Base-by-base conservation (phyloP, 2,113 vertebrate genomes). In the Hucho hucho region DNA sequence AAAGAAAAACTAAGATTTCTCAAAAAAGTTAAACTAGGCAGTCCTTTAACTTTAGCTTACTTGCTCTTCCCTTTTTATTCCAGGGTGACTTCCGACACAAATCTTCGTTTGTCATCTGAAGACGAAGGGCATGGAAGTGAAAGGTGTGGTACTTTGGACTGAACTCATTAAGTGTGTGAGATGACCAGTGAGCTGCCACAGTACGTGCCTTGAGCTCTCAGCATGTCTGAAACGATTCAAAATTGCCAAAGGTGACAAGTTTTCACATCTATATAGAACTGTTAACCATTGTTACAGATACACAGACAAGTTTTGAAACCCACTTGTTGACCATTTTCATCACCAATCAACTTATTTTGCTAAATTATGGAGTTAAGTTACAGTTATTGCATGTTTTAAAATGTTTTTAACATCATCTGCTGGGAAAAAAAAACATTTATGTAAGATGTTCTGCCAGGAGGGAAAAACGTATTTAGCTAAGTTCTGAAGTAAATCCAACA, bases 61-160 rank as follows among this genome's bases (percentile, higher is more conserved):
- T 53, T 43, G n/a, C n/a, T 16, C 7, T 81, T 59, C 28, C 4
- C 68, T 73, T 75, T 32, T 72, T 53, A 47, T 25, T 24, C 90
- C 90, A 99, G 97, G 97, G 97, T 0, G 95, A 98, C 90, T 98
- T 99, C 93, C 94, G 97, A 86, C 97, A 99, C 92, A 99, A 99
- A 89, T 98, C 97, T 1, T 99, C 97, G 0, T 99, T 99, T n/a
- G 95, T 99, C 89, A 98, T 99, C 85, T 98, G 92, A 96, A 69
- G 86, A 77, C 59, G 82, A 78, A 28, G 81, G 74, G 72, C 18
- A 61, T 22, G 58, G 58, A 61, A 67, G 49, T 83, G 14, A 79
- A 46, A 72, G 84, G 82, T 78, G 79, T 87, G 89, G 91, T 90
- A 91, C 89, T 93, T 93, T 78, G 75, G 72, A 84, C 87, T 82